These are phyloP conservation scores for Phytoseiulus persimilis DNA, from an alignment of 2,888 invertebrate genomes.

Conservation along the genomic window DNA sequence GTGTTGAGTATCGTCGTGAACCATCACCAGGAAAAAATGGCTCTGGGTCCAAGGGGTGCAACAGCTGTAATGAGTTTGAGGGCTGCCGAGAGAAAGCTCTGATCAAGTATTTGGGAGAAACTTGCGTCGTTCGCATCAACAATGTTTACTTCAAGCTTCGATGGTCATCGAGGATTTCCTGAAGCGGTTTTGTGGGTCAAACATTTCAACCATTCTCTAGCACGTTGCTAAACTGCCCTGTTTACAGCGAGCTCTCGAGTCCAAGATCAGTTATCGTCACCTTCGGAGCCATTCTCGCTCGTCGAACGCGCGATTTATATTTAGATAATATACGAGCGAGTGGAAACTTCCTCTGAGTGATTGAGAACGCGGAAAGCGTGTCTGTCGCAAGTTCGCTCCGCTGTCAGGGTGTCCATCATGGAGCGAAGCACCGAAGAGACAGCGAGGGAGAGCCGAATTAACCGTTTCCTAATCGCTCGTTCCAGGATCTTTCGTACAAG, in stretches of 20 bases:
- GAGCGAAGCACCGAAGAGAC: not conserved
- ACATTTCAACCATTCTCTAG: not conserved
- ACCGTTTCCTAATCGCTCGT: not conserved
- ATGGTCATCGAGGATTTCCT: not conserved
- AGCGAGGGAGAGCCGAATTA: not conserved
- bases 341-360: no score
- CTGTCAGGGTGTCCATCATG: not conserved
- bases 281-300: no score
- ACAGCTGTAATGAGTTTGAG: no score
- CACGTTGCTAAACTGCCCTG: not conserved
- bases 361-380: no score
- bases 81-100: no score
- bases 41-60: no score
- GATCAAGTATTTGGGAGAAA: no score
- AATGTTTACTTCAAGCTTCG: not conserved
- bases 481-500: conserved; percentile 97
- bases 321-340: no score
- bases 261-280: not conserved
- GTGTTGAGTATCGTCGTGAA: no score
- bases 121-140: not conserved
- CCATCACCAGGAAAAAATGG: no score
- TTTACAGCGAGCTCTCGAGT: not conserved
- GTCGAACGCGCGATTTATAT: not conserved
- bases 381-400: no score
- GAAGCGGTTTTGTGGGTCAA: not conserved